Evolutionary conservation across 1,140 invertebrate species (phyloP).

Genomic region (Rhopalosiphum padi): DNA sequence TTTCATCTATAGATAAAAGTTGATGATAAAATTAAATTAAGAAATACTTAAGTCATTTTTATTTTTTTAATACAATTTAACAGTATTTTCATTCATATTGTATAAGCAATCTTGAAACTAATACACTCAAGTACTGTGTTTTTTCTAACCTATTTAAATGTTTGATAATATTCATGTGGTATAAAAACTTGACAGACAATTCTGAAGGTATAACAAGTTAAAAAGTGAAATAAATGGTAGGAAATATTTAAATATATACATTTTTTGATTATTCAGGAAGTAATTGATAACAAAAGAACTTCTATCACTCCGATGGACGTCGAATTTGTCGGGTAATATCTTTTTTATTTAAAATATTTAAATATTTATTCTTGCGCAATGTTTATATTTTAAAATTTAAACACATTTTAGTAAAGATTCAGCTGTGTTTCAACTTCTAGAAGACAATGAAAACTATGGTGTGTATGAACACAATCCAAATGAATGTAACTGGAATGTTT

Average conservation of each 20-base stretch:
- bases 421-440: background rate
- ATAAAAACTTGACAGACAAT: no score
- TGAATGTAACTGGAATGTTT: slow-evolving; percentile 28
- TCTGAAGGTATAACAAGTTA: no score
- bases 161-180: no score
- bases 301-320: background rate
- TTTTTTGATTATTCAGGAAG: background rate
- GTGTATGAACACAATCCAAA: background rate
- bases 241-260: background rate
- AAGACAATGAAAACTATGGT: background rate
- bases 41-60: no score
- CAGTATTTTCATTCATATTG: background rate
- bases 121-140: no score
- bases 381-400: background rate
- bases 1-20: no score
- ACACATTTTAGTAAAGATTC: background rate
- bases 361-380: background rate
- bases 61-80: background rate
- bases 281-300: background rate
- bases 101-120: no score
- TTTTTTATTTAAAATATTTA: background rate
- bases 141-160: no score
- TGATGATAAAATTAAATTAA: no score
- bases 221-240: no score
- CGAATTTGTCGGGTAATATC: background rate